Evolutionary conservation across 2,113 vertebrate genomes (phyloP), one percentile per base, ranked within the genome.

Genomic region (Hymenochirus boettgeri): DNA sequence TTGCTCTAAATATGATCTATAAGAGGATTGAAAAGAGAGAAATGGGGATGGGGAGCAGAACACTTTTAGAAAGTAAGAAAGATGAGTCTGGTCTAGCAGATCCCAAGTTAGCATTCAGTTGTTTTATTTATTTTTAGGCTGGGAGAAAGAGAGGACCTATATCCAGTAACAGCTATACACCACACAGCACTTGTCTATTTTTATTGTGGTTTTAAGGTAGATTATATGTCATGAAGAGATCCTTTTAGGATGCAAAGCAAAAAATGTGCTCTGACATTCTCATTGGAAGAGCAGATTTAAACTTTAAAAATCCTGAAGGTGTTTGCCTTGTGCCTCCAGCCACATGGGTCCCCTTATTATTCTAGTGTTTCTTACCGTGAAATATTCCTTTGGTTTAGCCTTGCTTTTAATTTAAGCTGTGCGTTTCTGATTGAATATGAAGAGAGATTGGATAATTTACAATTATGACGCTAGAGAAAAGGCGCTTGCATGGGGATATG

Each of bases 51-150:
- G 18, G 52, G 47, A 22, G 27, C 7, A 11, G 11, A 24, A 18
- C 55, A 67, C 22, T 58, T 67, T 67, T 67, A 67, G 46, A 58
- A 37, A 24, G 15, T 22, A 29, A 51, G 63, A 52, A 67, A 67
- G 64, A 59, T 51, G 64, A 57, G 64, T 67, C 64, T 51, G 21
- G 23, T 15, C 55, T n/a, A 56, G 55, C 55, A 51, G 55, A 58
- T 39, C 45, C 46, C 31, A 67, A 67, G 9, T 67, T 67, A 66
- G 64, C 64, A 19, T 67, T 67, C 64, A 67, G 64, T 67, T 67
- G 64, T 67, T 67, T 67, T 59, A 42, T 11, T 57, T 67, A 67
- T 65, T 67, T 67, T 67, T 67, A 58, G 64, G 31, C 31, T 67
- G 45, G 63, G 31, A 54, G 63, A n/a, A n/a, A n/a, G 57, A 31